phyloP scores from a whole-genome alignment of 2,888 invertebrate species.

The Brachycybe producta region DNA sequence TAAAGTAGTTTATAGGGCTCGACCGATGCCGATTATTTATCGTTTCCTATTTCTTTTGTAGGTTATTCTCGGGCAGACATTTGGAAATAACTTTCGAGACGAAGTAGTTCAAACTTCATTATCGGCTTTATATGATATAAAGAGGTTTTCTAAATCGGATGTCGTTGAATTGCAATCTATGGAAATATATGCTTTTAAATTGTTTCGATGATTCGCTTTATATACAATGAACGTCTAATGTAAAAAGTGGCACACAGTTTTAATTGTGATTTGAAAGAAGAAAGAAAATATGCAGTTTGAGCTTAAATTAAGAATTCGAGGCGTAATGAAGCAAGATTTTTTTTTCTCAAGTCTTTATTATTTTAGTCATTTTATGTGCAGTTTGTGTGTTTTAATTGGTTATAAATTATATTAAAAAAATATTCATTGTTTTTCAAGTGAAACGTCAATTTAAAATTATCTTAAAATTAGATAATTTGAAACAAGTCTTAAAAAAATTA shows the following conservation, averaged over 20 bases:
- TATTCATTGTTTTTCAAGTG: too few relatives aligned
- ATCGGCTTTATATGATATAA: slow-evolving; percentile 30
- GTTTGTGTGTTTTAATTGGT: too few relatives aligned
- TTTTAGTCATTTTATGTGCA: too few relatives aligned
- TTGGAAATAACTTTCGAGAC: slow-evolving; percentile 31
- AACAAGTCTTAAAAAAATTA: too few relatives aligned
- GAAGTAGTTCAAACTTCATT: slow-evolving; percentile 31
- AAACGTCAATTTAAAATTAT: too few relatives aligned
- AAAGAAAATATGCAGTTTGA: too few relatives aligned
- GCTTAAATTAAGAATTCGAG: too few relatives aligned
- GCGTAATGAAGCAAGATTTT: too few relatives aligned
- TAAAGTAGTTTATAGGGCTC: slow-evolving; percentile 23
- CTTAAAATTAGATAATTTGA: too few relatives aligned
- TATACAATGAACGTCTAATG: neutral
- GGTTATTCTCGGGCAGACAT: slow-evolving; percentile 33
- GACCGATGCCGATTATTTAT: neutral
- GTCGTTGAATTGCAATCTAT: slow-evolving; percentile 31
- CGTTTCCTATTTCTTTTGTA: slow-evolving; percentile 24
- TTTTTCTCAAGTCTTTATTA: too few relatives aligned
- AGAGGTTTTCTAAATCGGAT: slow-evolving; percentile 26
- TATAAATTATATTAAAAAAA: too few relatives aligned
- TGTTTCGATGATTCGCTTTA: slow-evolving; percentile 18
- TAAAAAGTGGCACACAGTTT: neutral
- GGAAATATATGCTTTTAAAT: slow-evolving; percentile 32
- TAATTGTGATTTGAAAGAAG: too few relatives aligned